Base-by-base conservation (phyloP, 2,797 vertebrate species). In the Staurois parvus region DNA sequence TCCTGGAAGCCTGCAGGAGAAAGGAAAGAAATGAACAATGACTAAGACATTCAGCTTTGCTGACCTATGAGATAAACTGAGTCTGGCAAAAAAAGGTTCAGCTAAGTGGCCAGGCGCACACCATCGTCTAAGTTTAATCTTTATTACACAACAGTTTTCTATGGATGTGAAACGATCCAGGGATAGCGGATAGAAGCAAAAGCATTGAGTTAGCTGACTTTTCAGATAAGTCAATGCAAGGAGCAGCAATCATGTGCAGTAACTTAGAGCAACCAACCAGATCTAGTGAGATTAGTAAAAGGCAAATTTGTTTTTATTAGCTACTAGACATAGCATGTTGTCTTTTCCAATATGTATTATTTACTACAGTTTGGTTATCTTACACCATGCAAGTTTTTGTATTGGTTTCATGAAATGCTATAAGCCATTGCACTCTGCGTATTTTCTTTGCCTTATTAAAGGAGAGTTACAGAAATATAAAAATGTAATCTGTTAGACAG, bases 21-120 rank as follows among this genome's bases (percentile, higher is more conserved):
- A 85, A 82, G 72, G 83, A 82, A 91, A 92, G 90, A 83, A 32
- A 88, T 92, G 91, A 92, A 90, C 93, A 94, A 93, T 92, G 93
- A 92, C 76, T 45, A 75, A 84, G 70, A 83, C 85, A 84, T 87
- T 87, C 81, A 84, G 70, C 83, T 79, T 83, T 87, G 70, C 69
- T 87, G 85, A 87, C 85, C 85, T 81, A 72, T 79, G 68, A 78
- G 79, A 79, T 79, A 79, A 83, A 83, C 56, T 72, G 80, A 42
- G 69, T 30, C 68, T 48, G 4, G 12, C 48, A 52, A 59, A 59
- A 59, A 77, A 82, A 40, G 64, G 67, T 78, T 15, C 40, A 74
- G 76, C 69, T 79, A 84, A 87, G 70, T 59, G 73, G 68, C 69
- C 28, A 59, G 68, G 59, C 69, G 32, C 81, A 74, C 76, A 62